These are phyloP conservation scores for Nemotelus pantherinus DNA, from an alignment of 2,888 invertebrate species.

Conservation along the genomic window DNA sequence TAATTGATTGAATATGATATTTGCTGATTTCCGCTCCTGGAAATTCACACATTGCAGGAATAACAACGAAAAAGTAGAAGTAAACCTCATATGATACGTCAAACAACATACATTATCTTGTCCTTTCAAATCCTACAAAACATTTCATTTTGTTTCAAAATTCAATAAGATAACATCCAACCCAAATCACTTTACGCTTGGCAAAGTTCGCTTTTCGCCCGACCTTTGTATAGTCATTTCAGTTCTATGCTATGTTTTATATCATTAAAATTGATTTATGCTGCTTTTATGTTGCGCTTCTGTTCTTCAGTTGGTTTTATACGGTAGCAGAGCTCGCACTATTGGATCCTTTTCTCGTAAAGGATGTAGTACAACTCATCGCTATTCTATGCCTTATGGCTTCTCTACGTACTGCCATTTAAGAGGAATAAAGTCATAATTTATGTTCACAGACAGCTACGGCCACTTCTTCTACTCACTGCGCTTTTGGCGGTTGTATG, in stretches of 20 bases:
- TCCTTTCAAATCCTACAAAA: too few relatives aligned
- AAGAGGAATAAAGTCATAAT: conserved; percentile 38
- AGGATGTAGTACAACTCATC: conserved; percentile 5
- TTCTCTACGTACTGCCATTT: conserved; percentile 5
- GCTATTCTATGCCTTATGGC: conserved; percentile 29
- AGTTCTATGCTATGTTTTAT: conserved; percentile 20
- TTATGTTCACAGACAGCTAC: conserved; percentile 32
- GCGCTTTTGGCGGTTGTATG: too few relatives aligned
- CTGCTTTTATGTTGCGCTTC: conserved; percentile 29
- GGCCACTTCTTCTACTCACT: not conserved
- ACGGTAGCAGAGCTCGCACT: not conserved
- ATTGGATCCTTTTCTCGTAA: conserved; percentile 2
- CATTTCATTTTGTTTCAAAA: too few relatives aligned
- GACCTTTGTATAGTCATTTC: not conserved
- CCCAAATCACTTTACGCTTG: too few relatives aligned
- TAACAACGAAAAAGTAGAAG: too few relatives aligned
- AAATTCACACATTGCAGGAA: too few relatives aligned
- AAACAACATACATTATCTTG: too few relatives aligned
- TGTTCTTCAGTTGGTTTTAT: not conserved
- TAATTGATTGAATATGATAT: too few relatives aligned
- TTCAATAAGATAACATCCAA: too few relatives aligned
- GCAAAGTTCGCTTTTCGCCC: too few relatives aligned
- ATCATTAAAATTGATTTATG: conserved; percentile 48
- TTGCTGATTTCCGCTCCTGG: too few relatives aligned
- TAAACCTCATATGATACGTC: too few relatives aligned